Conservation (phyloP, 2,888 invertebrate genomes). For the Eristalinus aeneus region DNA sequence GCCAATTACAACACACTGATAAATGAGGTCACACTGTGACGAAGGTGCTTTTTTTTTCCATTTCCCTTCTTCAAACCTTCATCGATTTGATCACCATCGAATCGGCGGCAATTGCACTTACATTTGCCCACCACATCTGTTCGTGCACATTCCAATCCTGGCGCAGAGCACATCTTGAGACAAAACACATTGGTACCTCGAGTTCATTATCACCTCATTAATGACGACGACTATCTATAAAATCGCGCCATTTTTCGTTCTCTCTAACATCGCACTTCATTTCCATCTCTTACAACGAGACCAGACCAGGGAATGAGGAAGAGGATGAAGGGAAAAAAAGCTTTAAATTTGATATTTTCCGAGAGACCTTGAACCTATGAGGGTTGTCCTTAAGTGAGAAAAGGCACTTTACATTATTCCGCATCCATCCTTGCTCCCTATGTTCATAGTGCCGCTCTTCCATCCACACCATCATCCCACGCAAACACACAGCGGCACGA, state of each 20-base stretch:
- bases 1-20: conserved; percentile 18
- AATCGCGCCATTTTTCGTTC: conserved; percentile 57
- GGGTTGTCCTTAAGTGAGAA: conserved; percentile 46
- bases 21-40: conserved; percentile 35
- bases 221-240: not conserved
- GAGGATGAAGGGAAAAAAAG: conserved; percentile 28
- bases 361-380: conserved; percentile 63
- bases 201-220: not conserved
- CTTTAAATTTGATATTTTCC: conserved; percentile 39
- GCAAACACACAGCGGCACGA: not conserved
- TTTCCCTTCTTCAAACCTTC: not conserved
- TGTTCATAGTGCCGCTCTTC: not conserved
- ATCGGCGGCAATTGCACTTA: not conserved
- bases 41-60: not conserved
- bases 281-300: not conserved
- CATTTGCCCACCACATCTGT: not conserved
- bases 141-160: not conserved
- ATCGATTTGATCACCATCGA: not conserved
- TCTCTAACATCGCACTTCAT: not conserved
- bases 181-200: not conserved
- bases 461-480: conserved; percentile 12
- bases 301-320: not conserved
- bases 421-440: not conserved
- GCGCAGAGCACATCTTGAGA: not conserved
- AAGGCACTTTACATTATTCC: conserved; percentile 40